Evolutionary conservation across 2,888 invertebrate species (phyloP).

Genomic region (Caenorhabditis macrosperma): DNA sequence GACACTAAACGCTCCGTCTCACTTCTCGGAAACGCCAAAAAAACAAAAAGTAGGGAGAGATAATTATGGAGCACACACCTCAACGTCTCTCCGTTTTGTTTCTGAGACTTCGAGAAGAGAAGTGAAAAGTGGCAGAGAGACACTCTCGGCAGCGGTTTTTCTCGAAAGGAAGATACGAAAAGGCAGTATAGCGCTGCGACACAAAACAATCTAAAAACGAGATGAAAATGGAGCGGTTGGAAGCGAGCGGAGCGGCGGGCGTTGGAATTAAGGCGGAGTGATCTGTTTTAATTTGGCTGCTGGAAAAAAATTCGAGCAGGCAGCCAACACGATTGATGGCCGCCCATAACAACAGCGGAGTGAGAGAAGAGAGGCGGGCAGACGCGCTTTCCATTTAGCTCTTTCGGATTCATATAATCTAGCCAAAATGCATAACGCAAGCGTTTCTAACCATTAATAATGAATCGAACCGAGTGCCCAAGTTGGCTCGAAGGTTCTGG

Average conservation of each 20-base stretch:
- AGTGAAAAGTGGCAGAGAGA: neutral
- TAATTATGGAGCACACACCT: constrained; percentile 32
- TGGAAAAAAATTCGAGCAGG: neutral
- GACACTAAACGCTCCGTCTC: constrained; percentile 28
- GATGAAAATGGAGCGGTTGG: neutral
- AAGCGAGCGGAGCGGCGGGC: neutral
- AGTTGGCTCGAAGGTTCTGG: neutral
- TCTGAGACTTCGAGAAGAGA: no score
- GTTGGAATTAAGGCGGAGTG: constrained; percentile 29
- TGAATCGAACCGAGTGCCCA: neutral
- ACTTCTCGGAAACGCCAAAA: neutral
- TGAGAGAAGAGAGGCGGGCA: neutral
- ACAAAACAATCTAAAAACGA: constrained; percentile 42
- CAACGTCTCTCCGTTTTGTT: constrained; percentile 4
- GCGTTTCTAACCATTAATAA: constrained; percentile 17
- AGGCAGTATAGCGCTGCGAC: constrained; percentile 1
- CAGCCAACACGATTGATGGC: constrained; percentile 14
- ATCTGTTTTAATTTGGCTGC: constrained; percentile 37
- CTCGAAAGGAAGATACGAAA: constrained; percentile 33
- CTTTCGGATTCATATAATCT: constrained; percentile 17
- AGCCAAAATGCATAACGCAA: constrained; percentile 21
- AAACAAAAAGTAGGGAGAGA: neutral
- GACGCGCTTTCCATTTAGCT: neutral
- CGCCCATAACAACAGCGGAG: neutral
- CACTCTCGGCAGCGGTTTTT: constrained; percentile 5